Base-by-base conservation (phyloP, 2,113 vertebrate species). In the Zosterops borbonicus region DNA sequence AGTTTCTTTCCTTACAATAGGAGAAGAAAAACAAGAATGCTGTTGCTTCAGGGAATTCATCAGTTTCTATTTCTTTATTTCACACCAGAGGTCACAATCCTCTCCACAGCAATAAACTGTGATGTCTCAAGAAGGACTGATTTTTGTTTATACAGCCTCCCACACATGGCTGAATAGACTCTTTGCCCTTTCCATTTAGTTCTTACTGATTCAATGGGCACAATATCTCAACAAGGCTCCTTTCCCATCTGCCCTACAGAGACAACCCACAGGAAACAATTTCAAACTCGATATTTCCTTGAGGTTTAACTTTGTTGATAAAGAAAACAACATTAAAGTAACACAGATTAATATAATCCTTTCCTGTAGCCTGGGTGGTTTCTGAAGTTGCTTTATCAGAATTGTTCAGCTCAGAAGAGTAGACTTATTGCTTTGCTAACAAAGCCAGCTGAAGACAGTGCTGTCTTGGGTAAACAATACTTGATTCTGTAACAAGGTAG, bases 41-140 rank as follows among this genome's bases (percentile, higher is more conserved):
- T 64, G 11, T 75, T 92, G 82, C 89, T 92, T 92, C 49, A 46
- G 73, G 82, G 78, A 94, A 95, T 81, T 91, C 47, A 94, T 73
- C 71, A 81, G 41, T 33, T 92, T 60, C 84, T 71, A 76, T 69
- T 84, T 89, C 90, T 94, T 84, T 86, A 49, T 47, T 91, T 71
- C 73, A 80, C 82, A 91, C 68, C 63, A 94, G 89, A 96, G 75
- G 75, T 95, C 87, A 94, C 58, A 91, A 79, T 78, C 64, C 92
- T 96, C 96, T 95, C 89, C 79, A 89, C 96, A 96, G 93, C 82
- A 96, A 95, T 92, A 86, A 94, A 90, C 22, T 50, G 50, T 52
- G 56, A 94, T 94, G 82, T 81, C 94, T 96, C 92, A 94, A 94
- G 92, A 47, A 87, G 49, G 79, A 93, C 11, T 94, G 82, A 90